phyloP scores from a whole-genome alignment of 2,797 vertebrate genomes.

The Falco concolor region DNA sequence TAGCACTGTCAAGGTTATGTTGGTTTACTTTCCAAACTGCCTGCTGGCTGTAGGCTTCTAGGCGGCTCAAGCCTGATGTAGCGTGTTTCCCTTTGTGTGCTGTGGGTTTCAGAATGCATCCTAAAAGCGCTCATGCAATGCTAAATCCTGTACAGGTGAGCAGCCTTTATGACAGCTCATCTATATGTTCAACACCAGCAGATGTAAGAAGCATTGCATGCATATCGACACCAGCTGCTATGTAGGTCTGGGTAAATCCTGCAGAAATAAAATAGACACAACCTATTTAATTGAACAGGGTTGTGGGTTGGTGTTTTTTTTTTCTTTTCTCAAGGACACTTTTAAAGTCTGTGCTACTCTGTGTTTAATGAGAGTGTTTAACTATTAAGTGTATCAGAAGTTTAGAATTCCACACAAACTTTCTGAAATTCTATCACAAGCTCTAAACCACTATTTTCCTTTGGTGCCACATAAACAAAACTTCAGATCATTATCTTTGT shows the following conservation, averaged over 20 bases:
- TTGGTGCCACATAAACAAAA: constrained; percentile 32
- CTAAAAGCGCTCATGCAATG: not conserved
- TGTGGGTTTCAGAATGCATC: not conserved
- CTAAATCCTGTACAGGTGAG: not conserved
- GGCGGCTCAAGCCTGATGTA: not conserved
- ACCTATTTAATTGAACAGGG: not conserved
- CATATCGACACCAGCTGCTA: not conserved
- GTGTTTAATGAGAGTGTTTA: not conserved
- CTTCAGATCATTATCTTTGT: constrained; percentile 20
- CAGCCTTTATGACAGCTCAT: not conserved
- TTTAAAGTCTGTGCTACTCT: not conserved
- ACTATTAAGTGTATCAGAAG: not conserved
- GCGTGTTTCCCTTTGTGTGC: not conserved
- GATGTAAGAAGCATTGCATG: rapidly evolving
- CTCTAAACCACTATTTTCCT: constrained; percentile 35
- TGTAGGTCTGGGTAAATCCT: rapidly evolving
- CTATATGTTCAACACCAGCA: not conserved
- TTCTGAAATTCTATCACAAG: constrained; percentile 11
- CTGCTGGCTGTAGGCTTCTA: not conserved
- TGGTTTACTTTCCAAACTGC: not conserved
- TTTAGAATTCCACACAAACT: not conserved
- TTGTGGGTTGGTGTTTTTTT: not conserved
- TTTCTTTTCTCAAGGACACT: not conserved
- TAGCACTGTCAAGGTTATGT: not conserved
- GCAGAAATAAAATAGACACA: not conserved